Evolutionary conservation across 2,797 vertebrate species (phyloP).

Genomic region (Calcarius lapponicus): DNA sequence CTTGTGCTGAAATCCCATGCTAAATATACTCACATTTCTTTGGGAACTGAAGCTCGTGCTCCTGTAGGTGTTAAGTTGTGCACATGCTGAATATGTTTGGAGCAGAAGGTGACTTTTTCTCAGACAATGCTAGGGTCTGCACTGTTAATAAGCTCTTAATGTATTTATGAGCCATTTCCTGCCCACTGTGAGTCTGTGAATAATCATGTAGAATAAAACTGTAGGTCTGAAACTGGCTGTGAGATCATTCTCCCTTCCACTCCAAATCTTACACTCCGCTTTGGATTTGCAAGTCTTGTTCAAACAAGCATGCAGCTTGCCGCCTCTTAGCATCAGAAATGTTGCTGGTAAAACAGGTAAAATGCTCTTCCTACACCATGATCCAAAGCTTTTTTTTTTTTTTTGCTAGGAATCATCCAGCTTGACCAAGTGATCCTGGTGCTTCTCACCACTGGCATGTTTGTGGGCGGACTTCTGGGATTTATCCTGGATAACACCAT

Average conservation of each 20-base stretch:
- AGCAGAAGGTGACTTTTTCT: background rate
- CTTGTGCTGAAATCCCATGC: background rate
- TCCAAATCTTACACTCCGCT: background rate
- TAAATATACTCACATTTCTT: background rate
- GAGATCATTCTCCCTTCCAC: background rate
- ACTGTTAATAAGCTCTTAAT: background rate
- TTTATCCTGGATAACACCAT: slow-evolving; percentile 95
- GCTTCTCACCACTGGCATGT: slow-evolving; percentile 95
- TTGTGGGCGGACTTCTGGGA: slow-evolving; percentile 92
- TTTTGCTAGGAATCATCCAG: slow-evolving; percentile 82
- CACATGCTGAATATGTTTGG: background rate
- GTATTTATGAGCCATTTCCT: background rate
- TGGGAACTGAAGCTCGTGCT: background rate
- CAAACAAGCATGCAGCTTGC: background rate
- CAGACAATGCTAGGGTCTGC: background rate
- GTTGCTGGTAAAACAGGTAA: background rate
- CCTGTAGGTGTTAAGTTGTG: background rate
- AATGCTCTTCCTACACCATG: background rate
- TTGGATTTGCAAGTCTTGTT: background rate
- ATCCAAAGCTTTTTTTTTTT: background rate
- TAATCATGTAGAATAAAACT: background rate
- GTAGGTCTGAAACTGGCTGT: background rate
- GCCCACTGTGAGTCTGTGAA: background rate
- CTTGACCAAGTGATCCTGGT: slow-evolving; percentile 91
- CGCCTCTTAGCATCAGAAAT: background rate